These are phyloP conservation scores for Okapia johnstoni DNA, from an alignment of 2,113 vertebrate genomes.

Conservation along the genomic window DNA sequence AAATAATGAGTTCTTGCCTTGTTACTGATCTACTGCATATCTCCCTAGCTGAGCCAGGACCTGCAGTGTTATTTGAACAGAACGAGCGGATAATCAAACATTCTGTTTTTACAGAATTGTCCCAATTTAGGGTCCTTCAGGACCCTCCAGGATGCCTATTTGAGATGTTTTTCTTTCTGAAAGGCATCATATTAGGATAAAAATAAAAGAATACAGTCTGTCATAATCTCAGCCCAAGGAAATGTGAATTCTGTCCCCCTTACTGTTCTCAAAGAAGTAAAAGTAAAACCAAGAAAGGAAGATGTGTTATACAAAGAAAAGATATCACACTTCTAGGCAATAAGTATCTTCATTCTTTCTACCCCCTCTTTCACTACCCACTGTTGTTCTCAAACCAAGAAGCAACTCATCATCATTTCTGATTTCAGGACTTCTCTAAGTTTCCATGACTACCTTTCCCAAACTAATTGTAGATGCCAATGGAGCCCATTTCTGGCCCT, in stretches of 20 bases:
- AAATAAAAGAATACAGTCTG: background rate
- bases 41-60: background rate
- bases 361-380: background rate
- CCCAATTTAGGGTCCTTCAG: slow-evolving; percentile 35
- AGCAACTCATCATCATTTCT: background rate
- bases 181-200: slow-evolving; percentile 1
- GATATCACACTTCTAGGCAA: background rate
- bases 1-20: slow-evolving; percentile 17
- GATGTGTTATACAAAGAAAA: background rate
- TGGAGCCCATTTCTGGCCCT: background rate
- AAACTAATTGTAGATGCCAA: background rate
- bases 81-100: slow-evolving; percentile 22
- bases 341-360: background rate
- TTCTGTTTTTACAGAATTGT: slow-evolving; percentile 45
- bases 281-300: background rate
- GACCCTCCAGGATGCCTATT: background rate
- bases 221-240: background rate
- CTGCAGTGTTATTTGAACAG: background rate
- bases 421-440: background rate
- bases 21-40: background rate
- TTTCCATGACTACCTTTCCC: background rate
- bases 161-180: slow-evolving; percentile 32
- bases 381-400: background rate
- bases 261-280: background rate
- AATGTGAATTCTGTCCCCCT: background rate